Base-by-base conservation (phyloP, 2,888 invertebrate genomes). In the Parasteatoda lunata region DNA sequence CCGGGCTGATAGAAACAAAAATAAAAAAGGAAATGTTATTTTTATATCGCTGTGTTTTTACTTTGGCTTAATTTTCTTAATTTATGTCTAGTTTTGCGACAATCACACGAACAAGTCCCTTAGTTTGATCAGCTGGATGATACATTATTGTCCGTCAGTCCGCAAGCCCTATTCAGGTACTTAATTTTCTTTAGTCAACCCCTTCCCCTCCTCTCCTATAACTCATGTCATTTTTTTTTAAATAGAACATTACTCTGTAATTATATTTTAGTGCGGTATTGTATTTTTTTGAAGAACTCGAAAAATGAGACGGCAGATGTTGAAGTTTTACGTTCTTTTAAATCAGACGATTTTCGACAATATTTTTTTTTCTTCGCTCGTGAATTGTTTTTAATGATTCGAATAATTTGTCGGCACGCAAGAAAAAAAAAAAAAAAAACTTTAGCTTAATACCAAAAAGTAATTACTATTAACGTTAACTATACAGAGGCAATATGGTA, bases 61-160 rank as follows among this genome's bases (percentile, higher is more conserved):
- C 77, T 77, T 84, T 77, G 65, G 65, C 77, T 83, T 83, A 83
- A 83, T 83, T 83, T 77, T 84, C 83, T 84, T 77, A 84, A 84
- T 84, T 84, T 84, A 84, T 84, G 83, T 77, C 72, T 77, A 65
- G 65, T 77, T 77, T 66, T 69, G 66, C 68, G 81, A 81, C 65
- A n/a, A 73, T 80, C 69, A 76, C 45, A 64, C 52, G 71, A 72
- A 84, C 70, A 65, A 64, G 72, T 68, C 68, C 51, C 11, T 48
- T 30, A 77, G 77, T 84, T 84, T 84, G 77, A 64, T 54, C 83
- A 84, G 83, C 71, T 72, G 71, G 45, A 59, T 72, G 64, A 59
- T 15, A 15, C 51, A 51, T 47, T 65, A 30, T 49, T 15, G 65
- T 45, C 30, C 52, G 66, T 65, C 48, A 59, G 64, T 48, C 51